phyloP scores from a whole-genome alignment of 37 sponge, comb jelly and placozoan species.

The Cladorhizidae sp. region DNA sequence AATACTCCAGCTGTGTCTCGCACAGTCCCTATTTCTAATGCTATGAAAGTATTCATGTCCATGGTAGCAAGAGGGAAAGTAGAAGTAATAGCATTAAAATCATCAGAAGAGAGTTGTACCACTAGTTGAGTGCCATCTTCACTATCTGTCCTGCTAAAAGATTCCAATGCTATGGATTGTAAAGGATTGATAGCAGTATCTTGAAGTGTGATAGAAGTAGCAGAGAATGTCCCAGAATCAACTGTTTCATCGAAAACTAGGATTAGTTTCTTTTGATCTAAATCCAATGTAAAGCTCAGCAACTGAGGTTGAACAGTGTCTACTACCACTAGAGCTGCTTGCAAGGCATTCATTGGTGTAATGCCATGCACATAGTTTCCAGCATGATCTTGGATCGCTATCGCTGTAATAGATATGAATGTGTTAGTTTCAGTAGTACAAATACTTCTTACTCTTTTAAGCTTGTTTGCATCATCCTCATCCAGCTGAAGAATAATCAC shows the following conservation, averaged over 20 bases:
- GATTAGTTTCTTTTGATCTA: constrained; percentile 35
- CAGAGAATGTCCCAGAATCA: constrained; percentile 42
- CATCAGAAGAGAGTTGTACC: constrained; percentile 58
- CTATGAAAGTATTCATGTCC: constrained; percentile 68
- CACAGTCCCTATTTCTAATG: constrained; percentile 45
- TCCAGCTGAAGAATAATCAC: constrained; percentile 30
- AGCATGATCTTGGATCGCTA: constrained; percentile 60
- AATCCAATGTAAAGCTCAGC: constrained; percentile 54
- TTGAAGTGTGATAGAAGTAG: constrained; percentile 64
- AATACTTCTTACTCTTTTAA: constrained; percentile 56
- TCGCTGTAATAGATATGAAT: constrained; percentile 55
- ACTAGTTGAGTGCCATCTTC: constrained; percentile 49
- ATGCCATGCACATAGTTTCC: constrained; percentile 56
- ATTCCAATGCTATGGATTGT: constrained; percentile 50
- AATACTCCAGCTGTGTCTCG: constrained; percentile 71
- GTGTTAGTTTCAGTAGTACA: constrained; percentile 61
- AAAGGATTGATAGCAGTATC: constrained; percentile 35
- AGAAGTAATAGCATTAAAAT: constrained; percentile 77
- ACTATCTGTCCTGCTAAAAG: constrained; percentile 51
- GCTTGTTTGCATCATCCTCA: constrained; percentile 63
- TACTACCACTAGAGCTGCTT: neutral
- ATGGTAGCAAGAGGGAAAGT: constrained; percentile 71
- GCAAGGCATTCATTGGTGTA: constrained; percentile 30
- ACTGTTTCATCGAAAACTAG: constrained; percentile 88
- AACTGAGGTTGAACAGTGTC: constrained; percentile 63